These are phyloP conservation scores for Frieseomelitta varia DNA, from an alignment of 1,140 invertebrate genomes.

Conservation along the genomic window DNA sequence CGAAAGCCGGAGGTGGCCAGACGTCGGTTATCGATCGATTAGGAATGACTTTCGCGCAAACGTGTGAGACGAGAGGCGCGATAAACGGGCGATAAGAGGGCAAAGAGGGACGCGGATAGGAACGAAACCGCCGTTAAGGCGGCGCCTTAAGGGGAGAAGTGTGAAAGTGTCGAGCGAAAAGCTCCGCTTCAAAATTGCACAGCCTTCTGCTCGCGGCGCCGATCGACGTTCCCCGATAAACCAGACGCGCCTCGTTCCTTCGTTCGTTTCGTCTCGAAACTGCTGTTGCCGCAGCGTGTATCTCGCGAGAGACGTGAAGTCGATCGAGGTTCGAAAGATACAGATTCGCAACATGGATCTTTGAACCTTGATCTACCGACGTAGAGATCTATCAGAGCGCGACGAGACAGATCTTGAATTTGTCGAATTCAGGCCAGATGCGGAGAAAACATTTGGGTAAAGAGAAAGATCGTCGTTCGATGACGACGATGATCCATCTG, in stretches of 20 bases:
- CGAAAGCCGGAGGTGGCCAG: constrained; percentile 52
- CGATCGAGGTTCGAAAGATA: no score
- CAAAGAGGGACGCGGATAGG: constrained; percentile 1
- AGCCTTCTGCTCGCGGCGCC: constrained; percentile 64
- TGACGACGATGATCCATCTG: no score
- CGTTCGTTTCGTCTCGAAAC: constrained; percentile 33
- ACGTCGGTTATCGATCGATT: constrained; percentile 67
- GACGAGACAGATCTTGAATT: no score
- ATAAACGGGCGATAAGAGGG: constrained; percentile 66
- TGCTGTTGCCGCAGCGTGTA: constrained; percentile 10
- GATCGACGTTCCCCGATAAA: constrained; percentile 69
- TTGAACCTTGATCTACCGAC: no score
- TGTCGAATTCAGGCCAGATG: no score
- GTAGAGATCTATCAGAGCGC: no score
- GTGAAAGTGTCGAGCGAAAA: constrained; percentile 52
- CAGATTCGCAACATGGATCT: no score
- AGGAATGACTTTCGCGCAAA: constrained; percentile 69
- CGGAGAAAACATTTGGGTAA: no score
- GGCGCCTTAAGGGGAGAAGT: neutral
- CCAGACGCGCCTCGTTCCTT: constrained; percentile 54
- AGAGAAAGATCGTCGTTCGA: no score
- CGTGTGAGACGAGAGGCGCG: constrained; percentile 63
- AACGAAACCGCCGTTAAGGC: neutral
- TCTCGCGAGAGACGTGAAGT: constrained; percentile 4
- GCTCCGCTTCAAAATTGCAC: constrained; percentile 73